These are phyloP conservation scores for Myathropa florea DNA, from an alignment of 2,888 invertebrate species.

Conservation along the genomic window DNA sequence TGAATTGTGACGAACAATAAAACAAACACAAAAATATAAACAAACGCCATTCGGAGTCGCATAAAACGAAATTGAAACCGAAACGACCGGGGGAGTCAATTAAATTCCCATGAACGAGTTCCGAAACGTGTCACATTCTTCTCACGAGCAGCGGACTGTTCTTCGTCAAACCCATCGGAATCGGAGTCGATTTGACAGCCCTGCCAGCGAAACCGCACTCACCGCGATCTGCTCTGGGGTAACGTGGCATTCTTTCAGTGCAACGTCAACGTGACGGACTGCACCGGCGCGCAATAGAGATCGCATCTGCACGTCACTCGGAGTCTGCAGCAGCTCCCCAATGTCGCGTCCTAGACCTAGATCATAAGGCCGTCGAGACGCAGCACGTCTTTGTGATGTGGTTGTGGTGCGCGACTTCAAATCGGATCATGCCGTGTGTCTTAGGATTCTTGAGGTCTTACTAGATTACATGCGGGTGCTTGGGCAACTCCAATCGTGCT, in stretches of 20 bases:
- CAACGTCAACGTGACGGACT: slow-evolving; percentile 28
- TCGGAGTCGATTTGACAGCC: slow-evolving; percentile 38
- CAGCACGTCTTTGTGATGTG: slow-evolving; percentile 49
- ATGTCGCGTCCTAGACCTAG: slow-evolving; percentile 69
- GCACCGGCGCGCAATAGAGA: slow-evolving; percentile 37
- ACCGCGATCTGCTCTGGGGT: neutral
- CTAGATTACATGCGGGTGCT: slow-evolving; percentile 36
- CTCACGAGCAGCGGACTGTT: slow-evolving; percentile 44
- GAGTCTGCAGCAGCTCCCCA: slow-evolving; percentile 57
- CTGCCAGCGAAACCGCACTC: slow-evolving; percentile 7
- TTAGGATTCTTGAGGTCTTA: slow-evolving; percentile 42
- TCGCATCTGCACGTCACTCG: slow-evolving; percentile 56
- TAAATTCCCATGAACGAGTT: slow-evolving; percentile 4
- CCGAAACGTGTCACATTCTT: slow-evolving; percentile 35
- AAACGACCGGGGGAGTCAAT: neutral
- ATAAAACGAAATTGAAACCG: neutral
- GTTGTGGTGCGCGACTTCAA: slow-evolving; percentile 47
- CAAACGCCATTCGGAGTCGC: neutral
- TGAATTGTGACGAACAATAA: slow-evolving; percentile 18
- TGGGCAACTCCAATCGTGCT: slow-evolving; percentile 37
- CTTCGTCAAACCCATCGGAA: slow-evolving; percentile 16
- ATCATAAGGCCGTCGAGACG: slow-evolving; percentile 38
- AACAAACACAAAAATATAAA: neutral
- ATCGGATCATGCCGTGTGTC: slow-evolving; percentile 43
- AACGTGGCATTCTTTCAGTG: slow-evolving; percentile 42